Percentiles rank a stretch among this genome's conserved stretches.
Conservation (phyloP, 2,797 vertebrate genomes). For the Sebastes elongatus region DNA sequence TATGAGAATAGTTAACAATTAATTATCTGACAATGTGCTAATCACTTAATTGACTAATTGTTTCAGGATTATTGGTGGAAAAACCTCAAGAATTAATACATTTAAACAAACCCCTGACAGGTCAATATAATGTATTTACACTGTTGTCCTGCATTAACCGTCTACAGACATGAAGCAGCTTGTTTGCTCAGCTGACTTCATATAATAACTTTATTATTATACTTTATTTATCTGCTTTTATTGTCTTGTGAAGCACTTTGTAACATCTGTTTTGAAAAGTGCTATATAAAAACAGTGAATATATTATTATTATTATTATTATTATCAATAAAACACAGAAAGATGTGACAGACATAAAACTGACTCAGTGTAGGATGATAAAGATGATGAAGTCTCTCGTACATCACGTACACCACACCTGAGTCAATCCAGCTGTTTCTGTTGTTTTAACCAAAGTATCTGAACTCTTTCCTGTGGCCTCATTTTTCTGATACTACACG, state of each 20-base stretch:
- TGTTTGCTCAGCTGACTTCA: not conserved
- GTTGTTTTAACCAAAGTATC: not conserved
- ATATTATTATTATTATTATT: too few species aligned
- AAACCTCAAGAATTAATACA: not conserved
- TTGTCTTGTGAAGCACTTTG: too few species aligned
- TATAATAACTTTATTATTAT: too few species aligned
- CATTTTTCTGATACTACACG: not conserved
- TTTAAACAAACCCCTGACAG: not conserved
- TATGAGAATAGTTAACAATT: rapidly evolving
- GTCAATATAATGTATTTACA: not conserved
- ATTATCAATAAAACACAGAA: not conserved
- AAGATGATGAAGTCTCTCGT: not conserved
- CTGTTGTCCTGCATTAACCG: not conserved
- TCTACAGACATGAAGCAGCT: too few species aligned
- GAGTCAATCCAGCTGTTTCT: not conserved
- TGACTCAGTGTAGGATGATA: too few species aligned
- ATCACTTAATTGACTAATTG: not conserved
- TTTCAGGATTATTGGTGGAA: too few species aligned
- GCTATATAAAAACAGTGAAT: too few species aligned
- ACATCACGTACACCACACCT: not conserved
- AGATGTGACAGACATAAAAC: not conserved
- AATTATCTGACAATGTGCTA: not conserved
- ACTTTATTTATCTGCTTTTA: too few species aligned
- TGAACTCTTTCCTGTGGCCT: not conserved
- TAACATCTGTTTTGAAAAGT: too few species aligned